Percentiles rank a stretch among this genome's conserved stretches.
These are phyloP conservation scores for Phocoena sinus DNA, from an alignment of 2,113 vertebrate species.

Conservation along the genomic window DNA sequence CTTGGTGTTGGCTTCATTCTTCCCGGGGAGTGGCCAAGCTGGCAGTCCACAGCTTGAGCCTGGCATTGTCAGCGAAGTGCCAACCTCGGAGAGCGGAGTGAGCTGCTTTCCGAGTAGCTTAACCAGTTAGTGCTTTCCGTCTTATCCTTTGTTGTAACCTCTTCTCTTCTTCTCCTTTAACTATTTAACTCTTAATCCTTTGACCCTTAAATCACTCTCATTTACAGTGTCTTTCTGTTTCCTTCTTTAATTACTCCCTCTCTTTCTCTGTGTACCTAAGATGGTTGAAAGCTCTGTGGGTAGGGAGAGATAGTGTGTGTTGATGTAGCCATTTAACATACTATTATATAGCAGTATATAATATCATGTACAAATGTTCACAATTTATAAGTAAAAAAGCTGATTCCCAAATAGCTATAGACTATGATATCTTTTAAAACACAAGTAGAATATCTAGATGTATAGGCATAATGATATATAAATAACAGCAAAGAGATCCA, in stretches of 20 bases:
- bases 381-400: neutral
- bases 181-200: neutral
- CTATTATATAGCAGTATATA: neutral
- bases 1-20: neutral
- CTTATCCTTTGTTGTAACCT: neutral
- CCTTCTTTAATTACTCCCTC: neutral
- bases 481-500: neutral
- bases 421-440: neutral
- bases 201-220: neutral
- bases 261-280: neutral
- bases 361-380: neutral
- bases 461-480: neutral
- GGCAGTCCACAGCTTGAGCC: neutral
- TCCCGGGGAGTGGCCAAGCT: neutral
- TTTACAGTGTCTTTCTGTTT: neutral
- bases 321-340: neutral
- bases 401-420: neutral
- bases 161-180: neutral
- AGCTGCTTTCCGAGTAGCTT: neutral
- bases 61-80: neutral
- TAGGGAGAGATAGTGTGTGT: neutral
- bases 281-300: neutral
- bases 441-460: neutral
- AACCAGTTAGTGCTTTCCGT: neutral
- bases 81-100: neutral